A percentile compares a stretch with the other conserved stretches of the same genome.
Evolutionary conservation across 2,797 vertebrate species (phyloP).

Genomic region (Manis javanica): DNA sequence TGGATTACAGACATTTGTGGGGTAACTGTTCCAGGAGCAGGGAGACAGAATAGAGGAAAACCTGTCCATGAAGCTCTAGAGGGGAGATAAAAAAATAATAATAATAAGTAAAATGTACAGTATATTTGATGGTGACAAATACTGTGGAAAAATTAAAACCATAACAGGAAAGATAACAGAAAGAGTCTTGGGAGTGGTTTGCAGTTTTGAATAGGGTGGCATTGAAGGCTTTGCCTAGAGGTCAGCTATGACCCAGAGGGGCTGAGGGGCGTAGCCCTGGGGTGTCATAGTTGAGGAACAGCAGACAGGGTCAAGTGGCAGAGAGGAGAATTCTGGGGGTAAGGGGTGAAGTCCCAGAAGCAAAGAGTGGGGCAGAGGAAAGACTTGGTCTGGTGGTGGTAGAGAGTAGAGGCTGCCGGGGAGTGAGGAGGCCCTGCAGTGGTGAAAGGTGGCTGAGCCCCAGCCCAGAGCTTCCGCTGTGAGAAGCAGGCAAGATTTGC

Average conservation of each 20-base stretch:
- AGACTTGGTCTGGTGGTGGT: rapidly evolving
- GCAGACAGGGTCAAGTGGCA: background rate
- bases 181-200: background rate
- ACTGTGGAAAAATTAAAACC: background rate
- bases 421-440: background rate
- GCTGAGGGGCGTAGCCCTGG: background rate
- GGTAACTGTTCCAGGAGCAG: background rate
- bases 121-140: background rate
- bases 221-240: background rate
- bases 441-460: background rate
- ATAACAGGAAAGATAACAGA: background rate
- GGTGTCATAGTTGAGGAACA: background rate
- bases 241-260: background rate
- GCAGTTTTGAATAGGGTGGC: background rate
- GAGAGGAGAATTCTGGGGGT: background rate
- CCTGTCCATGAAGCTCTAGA: background rate
- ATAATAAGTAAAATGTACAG: background rate
- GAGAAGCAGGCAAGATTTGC: background rate
- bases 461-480: rapidly evolving
- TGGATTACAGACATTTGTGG: background rate
- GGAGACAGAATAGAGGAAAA: background rate
- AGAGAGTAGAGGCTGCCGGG: background rate
- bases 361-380: rapidly evolving
- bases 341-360: background rate
- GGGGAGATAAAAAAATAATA: background rate